Conservation (phyloP, 1,140 invertebrate species). For the Medauroidea extradentata region DNA sequence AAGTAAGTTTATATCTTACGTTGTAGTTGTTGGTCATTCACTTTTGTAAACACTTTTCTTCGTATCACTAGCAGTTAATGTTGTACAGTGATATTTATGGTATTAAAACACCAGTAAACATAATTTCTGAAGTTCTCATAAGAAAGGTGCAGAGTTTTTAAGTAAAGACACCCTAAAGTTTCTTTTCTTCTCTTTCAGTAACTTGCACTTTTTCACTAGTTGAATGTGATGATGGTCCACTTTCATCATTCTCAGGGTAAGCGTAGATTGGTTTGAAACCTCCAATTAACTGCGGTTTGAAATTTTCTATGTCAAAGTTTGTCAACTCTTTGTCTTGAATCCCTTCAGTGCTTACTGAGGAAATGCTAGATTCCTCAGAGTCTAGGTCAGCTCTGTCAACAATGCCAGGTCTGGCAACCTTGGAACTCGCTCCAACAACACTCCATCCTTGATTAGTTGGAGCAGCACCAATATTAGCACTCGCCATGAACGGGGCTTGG, state of each 20-base stretch:
- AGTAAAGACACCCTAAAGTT: neutral
- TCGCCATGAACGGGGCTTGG: constrained; percentile 63
- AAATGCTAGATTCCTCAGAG: neutral
- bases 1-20: no score
- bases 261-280: constrained; percentile 63
- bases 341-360: neutral
- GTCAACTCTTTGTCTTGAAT: constrained; percentile 17
- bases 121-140: no score
- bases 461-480: constrained; percentile 27
- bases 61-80: no score
- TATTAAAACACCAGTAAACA: no score
- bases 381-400: constrained; percentile 14
- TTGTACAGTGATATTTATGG: no score
- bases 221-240: neutral
- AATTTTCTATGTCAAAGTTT: constrained; percentile 59
- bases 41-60: no score
- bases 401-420: constrained; percentile 9
- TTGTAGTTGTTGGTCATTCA: no score
- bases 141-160: no score
- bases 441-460: constrained; percentile 57
- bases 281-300: constrained; percentile 62
- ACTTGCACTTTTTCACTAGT: constrained; percentile 2
- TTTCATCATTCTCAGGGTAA: constrained; percentile 4
- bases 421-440: constrained; percentile 45
- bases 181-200: neutral